Conservation (phyloP, 2,113 vertebrate species). For the Epinephelus cyanopodus region DNA sequence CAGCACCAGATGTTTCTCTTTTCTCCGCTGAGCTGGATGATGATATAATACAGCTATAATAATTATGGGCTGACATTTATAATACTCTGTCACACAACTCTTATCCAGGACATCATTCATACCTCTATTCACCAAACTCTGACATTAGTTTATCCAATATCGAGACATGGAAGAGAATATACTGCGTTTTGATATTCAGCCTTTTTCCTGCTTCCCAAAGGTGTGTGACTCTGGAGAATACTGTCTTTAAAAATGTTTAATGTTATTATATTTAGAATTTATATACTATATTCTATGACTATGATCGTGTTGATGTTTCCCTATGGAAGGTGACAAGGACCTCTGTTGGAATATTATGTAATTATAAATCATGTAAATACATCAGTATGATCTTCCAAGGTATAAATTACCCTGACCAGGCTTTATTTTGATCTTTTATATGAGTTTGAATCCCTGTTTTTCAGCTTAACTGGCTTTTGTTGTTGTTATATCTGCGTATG, state of each 20-base stretch:
- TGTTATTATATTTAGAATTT: too few species aligned
- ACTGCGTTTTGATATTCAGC: background rate
- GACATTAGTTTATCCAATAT: background rate
- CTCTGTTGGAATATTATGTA: background rate
- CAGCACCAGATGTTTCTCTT: conserved; percentile 60
- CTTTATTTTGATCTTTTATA: background rate
- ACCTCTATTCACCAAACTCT: background rate
- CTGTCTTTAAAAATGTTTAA: too few species aligned
- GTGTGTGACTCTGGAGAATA: too few species aligned
- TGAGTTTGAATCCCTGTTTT: background rate
- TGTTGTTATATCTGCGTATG: background rate
- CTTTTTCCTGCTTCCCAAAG: background rate
- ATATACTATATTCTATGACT: background rate
- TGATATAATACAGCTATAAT: conserved; percentile 3
- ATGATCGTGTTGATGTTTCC: background rate
- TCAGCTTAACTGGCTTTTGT: too few species aligned
- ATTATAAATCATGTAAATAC: too few species aligned
- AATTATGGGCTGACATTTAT: background rate
- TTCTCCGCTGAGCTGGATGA: conserved; percentile 21
- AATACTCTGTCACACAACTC: background rate
- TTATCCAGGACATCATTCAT: background rate
- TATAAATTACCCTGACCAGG: background rate
- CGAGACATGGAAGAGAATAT: background rate
- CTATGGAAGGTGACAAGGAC: background rate
- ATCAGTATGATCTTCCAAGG: too few species aligned